These are phyloP conservation scores for Apodemia mormo DNA, from an alignment of 2,888 invertebrate species.

Conservation along the genomic window DNA sequence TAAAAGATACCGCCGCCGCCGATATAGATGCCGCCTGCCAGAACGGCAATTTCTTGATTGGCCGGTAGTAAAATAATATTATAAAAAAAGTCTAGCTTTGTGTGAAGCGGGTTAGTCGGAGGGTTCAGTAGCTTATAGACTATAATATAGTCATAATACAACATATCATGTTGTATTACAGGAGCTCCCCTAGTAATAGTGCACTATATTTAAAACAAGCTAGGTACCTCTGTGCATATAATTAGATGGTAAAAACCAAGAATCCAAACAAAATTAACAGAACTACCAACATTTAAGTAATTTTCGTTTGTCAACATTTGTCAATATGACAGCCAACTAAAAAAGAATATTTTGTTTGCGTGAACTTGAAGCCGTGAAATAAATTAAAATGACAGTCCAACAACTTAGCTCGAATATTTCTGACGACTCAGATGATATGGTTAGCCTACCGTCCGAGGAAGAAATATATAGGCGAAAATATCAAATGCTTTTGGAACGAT, in stretches of 20 bases:
- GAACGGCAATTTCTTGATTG: no score
- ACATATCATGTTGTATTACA: no score
- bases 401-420: conserved; percentile 78
- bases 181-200: no score
- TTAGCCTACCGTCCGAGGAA: conserved; percentile 81
- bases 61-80: no score
- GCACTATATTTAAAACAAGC: no score
- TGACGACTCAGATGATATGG: conserved; percentile 80
- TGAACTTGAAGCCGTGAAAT: conserved; percentile 74
- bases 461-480: conserved; percentile 88
- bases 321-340: conserved; percentile 47
- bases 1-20: no score
- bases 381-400: conserved; percentile 82
- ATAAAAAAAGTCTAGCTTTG: no score
- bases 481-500: conserved; percentile 86
- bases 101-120: no score
- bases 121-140: no score
- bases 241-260: background rate
- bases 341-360: conserved; percentile 68
- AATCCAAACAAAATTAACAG: background rate
- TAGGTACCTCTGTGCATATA: background rate
- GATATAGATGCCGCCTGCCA: no score
- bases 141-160: no score
- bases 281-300: background rate
- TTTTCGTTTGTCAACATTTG: conserved; percentile 22